Percentiles rank a stretch among this genome's conserved stretches.
Evolutionary conservation across 2,797 vertebrate genomes (phyloP).

Genomic region (Labroides dimidiatus): DNA sequence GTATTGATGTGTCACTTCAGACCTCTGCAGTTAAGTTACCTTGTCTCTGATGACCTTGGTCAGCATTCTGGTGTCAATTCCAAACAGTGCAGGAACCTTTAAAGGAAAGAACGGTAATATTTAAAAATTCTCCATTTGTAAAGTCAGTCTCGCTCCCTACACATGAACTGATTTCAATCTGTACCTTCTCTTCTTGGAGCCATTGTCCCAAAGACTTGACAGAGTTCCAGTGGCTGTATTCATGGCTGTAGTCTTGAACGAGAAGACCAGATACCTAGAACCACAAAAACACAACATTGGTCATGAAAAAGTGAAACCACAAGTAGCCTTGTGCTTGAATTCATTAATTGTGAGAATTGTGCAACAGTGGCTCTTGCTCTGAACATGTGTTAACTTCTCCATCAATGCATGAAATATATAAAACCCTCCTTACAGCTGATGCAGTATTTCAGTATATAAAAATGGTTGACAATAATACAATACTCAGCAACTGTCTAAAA

Average conservation of each 20-base stretch:
- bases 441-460: too few species aligned
- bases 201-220: conserved; percentile 91
- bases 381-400: not conserved
- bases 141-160: not conserved
- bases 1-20: not conserved
- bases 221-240: conserved; percentile 96
- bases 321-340: not conserved
- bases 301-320: not conserved
- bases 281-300: conserved; percentile 30
- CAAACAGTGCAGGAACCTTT: conserved; percentile 94
- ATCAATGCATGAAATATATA: not conserved
- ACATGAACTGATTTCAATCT: not conserved
- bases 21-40: conserved; percentile 74
- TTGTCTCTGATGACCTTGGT: conserved; percentile 94
- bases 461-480: too few species aligned
- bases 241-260: conserved; percentile 92
- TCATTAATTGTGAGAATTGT: not conserved
- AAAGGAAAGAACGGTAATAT: conserved; percentile 17
- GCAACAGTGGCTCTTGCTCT: not conserved
- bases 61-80: conserved; percentile 95
- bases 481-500: too few species aligned
- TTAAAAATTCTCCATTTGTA: conserved; percentile 7
- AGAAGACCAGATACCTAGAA: conserved; percentile 91
- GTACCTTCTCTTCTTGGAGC: conserved; percentile 93
- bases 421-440: not conserved